These are phyloP conservation scores for Acanthornis magna DNA, from an alignment of 2,797 vertebrate genomes.

Conservation along the genomic window DNA sequence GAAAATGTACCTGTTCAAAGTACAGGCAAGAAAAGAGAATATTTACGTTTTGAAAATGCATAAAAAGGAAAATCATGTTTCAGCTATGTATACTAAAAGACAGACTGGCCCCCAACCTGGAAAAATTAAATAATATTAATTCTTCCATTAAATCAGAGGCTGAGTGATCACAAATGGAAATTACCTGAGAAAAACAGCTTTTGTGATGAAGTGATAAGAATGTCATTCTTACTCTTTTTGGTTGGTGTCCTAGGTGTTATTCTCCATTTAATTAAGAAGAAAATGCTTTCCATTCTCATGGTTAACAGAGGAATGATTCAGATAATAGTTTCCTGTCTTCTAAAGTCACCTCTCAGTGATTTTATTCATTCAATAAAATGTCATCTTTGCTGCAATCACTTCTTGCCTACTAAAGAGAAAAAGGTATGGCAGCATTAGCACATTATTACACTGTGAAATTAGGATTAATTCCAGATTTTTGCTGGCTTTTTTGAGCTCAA, in stretches of 20 bases:
- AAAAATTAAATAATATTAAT: not conserved
- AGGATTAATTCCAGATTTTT: slow-evolving; percentile 8
- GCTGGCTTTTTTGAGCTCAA: not conserved
- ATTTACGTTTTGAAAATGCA: not conserved
- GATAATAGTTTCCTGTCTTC: not conserved
- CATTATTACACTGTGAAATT: not conserved
- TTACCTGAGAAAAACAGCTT: not conserved
- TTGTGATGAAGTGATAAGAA: not conserved
- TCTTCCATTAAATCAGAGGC: not conserved
- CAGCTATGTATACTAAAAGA: not conserved
- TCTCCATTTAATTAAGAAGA: not conserved
- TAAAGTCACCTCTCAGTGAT: not conserved
- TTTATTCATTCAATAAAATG: not conserved
- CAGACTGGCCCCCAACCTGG: not conserved
- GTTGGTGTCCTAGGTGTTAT: not conserved
- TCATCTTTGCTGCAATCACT: not conserved
- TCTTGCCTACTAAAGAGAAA: not conserved
- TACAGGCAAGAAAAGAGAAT: not conserved
- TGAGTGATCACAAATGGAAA: not conserved
- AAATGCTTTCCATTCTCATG: not conserved
- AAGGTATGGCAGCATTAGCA: not conserved
- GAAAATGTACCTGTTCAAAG: not conserved
- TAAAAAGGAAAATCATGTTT: not conserved
- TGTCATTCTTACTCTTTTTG: not conserved
- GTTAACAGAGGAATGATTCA: not conserved